Evolutionary conservation across 2,113 vertebrate genomes (phyloP), one percentile per base, ranked within the genome.

Genomic region (Megaceryle torquata): DNA sequence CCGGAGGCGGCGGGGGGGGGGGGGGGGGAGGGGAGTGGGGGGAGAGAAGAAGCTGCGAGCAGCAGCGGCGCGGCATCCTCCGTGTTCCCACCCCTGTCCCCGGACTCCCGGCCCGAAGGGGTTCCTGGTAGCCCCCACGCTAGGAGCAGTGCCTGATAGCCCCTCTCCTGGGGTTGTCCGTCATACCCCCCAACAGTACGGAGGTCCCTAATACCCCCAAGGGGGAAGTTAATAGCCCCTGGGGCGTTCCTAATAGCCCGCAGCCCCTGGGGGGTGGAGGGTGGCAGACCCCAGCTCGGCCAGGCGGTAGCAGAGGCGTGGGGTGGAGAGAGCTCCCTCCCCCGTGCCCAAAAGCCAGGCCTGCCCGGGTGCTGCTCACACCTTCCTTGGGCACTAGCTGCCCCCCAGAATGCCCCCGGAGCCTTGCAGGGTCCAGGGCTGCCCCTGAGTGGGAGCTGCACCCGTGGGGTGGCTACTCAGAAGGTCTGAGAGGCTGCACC

Each of bases 371-470:
- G 74, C 65, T 67, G 72, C 60, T 84, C 33, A 8, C 48, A 13
- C 10, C 81, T 53, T 22, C 39, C 11, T 20, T 3, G 22, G 28
- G 48, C 78, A 56, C 31, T 5, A 3, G 41, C 17, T 83, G 44
- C n/a, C 12, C 4, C 57, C 20, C 28, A 5, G 70, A 54, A 37
- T 88, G 71, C 24, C 53, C 20, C 53, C 5, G 1, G 25, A 1
- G 0, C 68, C 22, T 53, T 69, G 31, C 0, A 8, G 35, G 21
- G 28, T 67, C 17, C 2, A 0, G 12, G 19, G 22, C 0, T 6
- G 15, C 46, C 44, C 25, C 51, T 17, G 15, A 11, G 25, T 48
- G 31, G 20, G 44, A 9, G 39, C 77, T 77, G 70, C 39, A 6
- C 15, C 43, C 28, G 0, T 37, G 41, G 64, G 51, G 26, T 4